phyloP scores from a whole-genome alignment of 2,113 vertebrate species.

The Tapirus terrestris region DNA sequence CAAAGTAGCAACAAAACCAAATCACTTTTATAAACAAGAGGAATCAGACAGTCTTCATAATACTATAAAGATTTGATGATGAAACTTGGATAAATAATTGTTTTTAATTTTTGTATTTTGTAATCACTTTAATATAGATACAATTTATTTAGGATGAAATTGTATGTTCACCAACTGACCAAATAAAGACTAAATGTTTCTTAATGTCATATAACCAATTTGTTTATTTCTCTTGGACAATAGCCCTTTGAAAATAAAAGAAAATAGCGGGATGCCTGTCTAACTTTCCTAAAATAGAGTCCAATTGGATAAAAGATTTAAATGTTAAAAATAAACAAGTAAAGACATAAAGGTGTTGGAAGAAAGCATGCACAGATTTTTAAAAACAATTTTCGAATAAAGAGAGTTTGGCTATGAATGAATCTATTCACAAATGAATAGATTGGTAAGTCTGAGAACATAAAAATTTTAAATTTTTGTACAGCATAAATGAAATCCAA shows the following conservation, averaged over 20 bases:
- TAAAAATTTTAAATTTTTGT: neutral
- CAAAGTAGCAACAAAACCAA: neutral
- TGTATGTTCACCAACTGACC: neutral
- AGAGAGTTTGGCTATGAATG: neutral
- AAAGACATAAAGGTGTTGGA: neutral
- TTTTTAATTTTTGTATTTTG: constrained; percentile 8
- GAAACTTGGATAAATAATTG: constrained; percentile 10
- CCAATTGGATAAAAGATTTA: constrained; percentile 4
- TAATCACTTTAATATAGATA: neutral
- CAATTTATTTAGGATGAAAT: neutral
- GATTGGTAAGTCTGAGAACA: neutral
- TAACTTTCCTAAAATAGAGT: neutral
- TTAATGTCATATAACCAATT: neutral
- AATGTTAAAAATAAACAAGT: neutral
- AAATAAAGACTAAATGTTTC: constrained; percentile 30
- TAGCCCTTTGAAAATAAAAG: neutral
- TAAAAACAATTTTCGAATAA: neutral
- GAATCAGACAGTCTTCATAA: neutral
- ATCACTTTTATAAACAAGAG: neutral
- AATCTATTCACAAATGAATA: neutral
- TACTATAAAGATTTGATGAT: neutral
- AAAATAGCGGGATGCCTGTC: neutral
- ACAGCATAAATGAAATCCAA: neutral
- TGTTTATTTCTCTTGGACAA: neutral
- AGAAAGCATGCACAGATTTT: neutral